These are phyloP conservation scores for Valencia hispanica DNA, from an alignment of 2,797 vertebrate species.

Conservation along the genomic window DNA sequence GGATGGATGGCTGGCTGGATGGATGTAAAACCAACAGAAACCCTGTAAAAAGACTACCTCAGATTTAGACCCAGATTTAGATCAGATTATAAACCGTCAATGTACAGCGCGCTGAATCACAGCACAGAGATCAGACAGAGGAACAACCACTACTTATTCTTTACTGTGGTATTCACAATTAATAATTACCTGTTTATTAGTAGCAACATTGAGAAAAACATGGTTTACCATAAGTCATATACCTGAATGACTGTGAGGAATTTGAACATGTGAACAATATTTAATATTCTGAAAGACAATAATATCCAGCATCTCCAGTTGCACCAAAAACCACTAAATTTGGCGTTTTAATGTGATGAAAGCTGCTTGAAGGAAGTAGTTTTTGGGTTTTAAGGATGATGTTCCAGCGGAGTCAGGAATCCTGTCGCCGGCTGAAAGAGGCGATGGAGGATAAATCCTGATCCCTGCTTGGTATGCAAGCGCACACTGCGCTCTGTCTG, in stretches of 20 bases:
- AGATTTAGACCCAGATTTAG: too few species aligned
- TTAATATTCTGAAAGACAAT: background rate
- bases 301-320: background rate
- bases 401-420: slow-evolving; percentile 25
- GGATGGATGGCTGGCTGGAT: too few species aligned
- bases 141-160: too few species aligned
- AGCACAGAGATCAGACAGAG: too few species aligned
- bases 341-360: background rate
- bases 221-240: too few species aligned
- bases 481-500: slow-evolving; percentile 7
- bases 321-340: background rate
- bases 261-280: background rate
- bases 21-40: too few species aligned
- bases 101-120: too few species aligned
- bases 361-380: background rate
- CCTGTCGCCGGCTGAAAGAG: slow-evolving; percentile 1
- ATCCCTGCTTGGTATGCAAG: slow-evolving; percentile 21
- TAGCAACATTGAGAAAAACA: background rate
- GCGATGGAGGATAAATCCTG: slow-evolving; percentile 15
- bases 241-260: background rate
- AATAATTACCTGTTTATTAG: background rate
- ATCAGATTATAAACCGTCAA: too few species aligned
- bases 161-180: too few species aligned
- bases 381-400: background rate
- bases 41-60: too few species aligned